phyloP scores from a whole-genome alignment of 1,140 invertebrate species.

The Aporrectodea caliginosa region DNA sequence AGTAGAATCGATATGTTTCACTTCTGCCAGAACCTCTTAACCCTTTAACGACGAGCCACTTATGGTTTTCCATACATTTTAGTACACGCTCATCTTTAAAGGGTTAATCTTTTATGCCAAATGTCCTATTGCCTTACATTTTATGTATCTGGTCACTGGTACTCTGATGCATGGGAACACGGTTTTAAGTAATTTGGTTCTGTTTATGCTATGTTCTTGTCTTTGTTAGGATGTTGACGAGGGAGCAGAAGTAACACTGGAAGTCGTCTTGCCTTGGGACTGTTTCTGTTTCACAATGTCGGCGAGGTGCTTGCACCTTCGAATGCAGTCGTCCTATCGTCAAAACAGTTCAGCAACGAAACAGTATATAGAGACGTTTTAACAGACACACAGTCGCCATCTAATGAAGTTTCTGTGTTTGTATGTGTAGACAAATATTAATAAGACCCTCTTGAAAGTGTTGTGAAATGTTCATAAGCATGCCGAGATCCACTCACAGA shows the following conservation, averaged over 20 bases:
- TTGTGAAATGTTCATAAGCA: neutral
- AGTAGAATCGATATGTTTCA: no score
- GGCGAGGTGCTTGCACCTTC: conserved; percentile 2
- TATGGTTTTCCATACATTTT: no score
- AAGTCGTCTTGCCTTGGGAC: neutral
- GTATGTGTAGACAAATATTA: neutral
- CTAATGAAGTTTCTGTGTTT: neutral
- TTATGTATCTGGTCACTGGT: no score
- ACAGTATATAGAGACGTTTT: neutral
- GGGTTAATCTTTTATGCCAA: no score
- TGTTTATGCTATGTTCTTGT: no score
- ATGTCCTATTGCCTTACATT: no score
- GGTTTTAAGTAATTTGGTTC: no score
- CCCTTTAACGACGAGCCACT: no score
- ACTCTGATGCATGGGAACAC: no score
- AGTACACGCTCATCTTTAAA: no score
- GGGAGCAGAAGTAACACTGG: neutral
- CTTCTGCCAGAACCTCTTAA: no score
- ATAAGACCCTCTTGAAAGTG: neutral
- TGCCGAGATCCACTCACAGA: neutral
- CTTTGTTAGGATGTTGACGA: neutral
- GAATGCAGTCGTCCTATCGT: conserved; percentile 14
- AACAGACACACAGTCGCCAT: neutral
- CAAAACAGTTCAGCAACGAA: neutral
- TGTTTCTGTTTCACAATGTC: conserved; percentile 17